These are phyloP conservation scores for Noctuana brunneofusca DNA, from an alignment of 2,888 invertebrate species.

Conservation along the genomic window DNA sequence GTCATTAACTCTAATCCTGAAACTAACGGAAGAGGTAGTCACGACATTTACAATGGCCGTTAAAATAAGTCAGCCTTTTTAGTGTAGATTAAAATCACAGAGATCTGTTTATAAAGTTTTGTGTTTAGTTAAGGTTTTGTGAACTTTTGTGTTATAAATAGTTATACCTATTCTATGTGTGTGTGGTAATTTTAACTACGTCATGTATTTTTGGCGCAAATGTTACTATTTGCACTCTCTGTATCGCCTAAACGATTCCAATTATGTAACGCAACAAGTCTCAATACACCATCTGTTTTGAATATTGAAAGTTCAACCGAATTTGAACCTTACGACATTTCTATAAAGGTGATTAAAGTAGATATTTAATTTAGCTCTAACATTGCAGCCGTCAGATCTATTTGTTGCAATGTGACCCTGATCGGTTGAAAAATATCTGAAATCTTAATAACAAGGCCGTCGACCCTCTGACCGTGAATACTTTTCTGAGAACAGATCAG, in stretches of 20 bases:
- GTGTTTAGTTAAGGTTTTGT: background rate
- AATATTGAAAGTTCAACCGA: background rate
- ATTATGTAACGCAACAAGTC: no score
- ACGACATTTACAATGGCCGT: conserved; percentile 1
- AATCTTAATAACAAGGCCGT: conserved; percentile 33
- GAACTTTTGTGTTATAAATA: background rate
- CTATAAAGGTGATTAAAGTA: background rate
- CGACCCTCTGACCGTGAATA: conserved; percentile 41
- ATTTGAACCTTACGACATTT: background rate
- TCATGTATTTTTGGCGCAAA: no score
- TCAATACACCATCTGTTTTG: background rate
- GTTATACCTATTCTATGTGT: no score
- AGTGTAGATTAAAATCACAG: background rate
- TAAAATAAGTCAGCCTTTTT: conserved; percentile 9
- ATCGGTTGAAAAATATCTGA: conserved; percentile 28
- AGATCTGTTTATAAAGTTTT: background rate
- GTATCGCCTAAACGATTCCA: no score
- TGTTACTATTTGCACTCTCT: no score
- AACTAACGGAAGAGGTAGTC: conserved; percentile 10
- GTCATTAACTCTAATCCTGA: background rate
- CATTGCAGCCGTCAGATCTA: conserved; percentile 2
- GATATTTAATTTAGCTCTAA: background rate
- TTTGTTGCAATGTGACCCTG: conserved; percentile 26
- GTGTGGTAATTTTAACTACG: no score
- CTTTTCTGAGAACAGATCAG: conserved; percentile 38